Evolutionary conservation across 1,140 invertebrate genomes (phyloP), one percentile per base, ranked within the genome.

Genomic region (Atta texana): DNA sequence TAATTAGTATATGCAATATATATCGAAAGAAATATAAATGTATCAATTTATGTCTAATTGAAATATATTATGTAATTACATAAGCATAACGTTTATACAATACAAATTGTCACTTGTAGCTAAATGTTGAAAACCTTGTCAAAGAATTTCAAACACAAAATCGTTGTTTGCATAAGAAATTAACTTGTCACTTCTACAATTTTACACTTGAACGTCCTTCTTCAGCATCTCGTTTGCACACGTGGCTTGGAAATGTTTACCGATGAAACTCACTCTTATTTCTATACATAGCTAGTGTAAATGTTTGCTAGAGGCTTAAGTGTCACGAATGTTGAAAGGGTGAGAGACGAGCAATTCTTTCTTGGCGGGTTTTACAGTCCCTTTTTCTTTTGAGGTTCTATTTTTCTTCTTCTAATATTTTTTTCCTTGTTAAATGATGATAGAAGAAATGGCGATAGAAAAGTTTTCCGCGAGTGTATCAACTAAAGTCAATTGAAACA

Each of bases 251-350:
- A 21, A 59, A 28, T 87, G 64, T 90, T 89, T 89, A 77, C 57
- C n/a, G 24, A 85, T 51, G 80, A 85, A 89, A 87, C 71, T 90
- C 69, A 74, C 72, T 77, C 61, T 80, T 74, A 82, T 24, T 85
- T 87, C 68, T 85, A 64, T 69, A 87, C 68, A 64, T 63, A 85
- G 88, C 59, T 59, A 64, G 55, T 51, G 72, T 44, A 89, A 90
- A 90, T 80, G 28, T 90, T 90, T 90, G 75, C 69, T 16, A 51
- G 85, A 71, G 80, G 39, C 61, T 90, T 53, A 89, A 44, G 57
- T 81, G 75, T 44, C 66, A 16, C 49, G 53, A 59, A 69, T 75
- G 71, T 77, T 34, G 28, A 82, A 64, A 77, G 76, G 55, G 57
- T 57, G 53, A 51, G 51, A 44, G 12, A 18, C 31, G 51, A 71